Conservation (phyloP, 1,140 invertebrate genomes). For the Pararge aegeria region DNA sequence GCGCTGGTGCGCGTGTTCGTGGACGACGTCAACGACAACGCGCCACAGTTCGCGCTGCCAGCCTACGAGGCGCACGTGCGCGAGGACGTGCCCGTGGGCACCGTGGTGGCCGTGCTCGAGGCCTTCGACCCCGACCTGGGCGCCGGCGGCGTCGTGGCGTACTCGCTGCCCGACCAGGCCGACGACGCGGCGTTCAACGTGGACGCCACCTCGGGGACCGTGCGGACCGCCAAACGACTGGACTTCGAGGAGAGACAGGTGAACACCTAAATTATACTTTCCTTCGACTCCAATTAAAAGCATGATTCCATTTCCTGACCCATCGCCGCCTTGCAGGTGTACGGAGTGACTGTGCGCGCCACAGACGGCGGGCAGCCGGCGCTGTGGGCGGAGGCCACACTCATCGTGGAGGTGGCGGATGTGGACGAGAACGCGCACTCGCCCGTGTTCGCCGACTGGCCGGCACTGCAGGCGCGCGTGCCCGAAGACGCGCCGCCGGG, state of each 20-base stretch:
- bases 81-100: slow-evolving; percentile 94
- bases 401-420: slow-evolving; percentile 94
- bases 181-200: slow-evolving; percentile 86
- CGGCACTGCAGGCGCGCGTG: slow-evolving; percentile 85
- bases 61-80: slow-evolving; percentile 91
- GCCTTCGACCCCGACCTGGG: slow-evolving; percentile 94
- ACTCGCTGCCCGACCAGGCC: slow-evolving; percentile 86
- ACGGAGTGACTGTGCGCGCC: slow-evolving; percentile 91
- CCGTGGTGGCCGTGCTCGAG: slow-evolving; percentile 90
- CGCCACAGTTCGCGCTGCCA: slow-evolving; percentile 88
- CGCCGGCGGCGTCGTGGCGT: slow-evolving; percentile 87
- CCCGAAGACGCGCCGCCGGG: slow-evolving; percentile 85
- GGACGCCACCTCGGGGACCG: slow-evolving; percentile 90
- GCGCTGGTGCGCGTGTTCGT: slow-evolving; percentile 89
- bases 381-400: slow-evolving; percentile 86
- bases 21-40: slow-evolving; percentile 95
- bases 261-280: neutral
- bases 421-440: slow-evolving; percentile 94
- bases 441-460: slow-evolving; percentile 91
- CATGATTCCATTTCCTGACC: too few relatives aligned
- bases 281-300: too few relatives aligned
- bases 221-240: slow-evolving; percentile 87
- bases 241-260: slow-evolving; percentile 93
- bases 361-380: slow-evolving; percentile 89
- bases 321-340: slow-evolving; percentile 80